These are phyloP conservation scores for Leptopterna dolabrata DNA, from an alignment of 2,888 invertebrate genomes.

Conservation along the genomic window DNA sequence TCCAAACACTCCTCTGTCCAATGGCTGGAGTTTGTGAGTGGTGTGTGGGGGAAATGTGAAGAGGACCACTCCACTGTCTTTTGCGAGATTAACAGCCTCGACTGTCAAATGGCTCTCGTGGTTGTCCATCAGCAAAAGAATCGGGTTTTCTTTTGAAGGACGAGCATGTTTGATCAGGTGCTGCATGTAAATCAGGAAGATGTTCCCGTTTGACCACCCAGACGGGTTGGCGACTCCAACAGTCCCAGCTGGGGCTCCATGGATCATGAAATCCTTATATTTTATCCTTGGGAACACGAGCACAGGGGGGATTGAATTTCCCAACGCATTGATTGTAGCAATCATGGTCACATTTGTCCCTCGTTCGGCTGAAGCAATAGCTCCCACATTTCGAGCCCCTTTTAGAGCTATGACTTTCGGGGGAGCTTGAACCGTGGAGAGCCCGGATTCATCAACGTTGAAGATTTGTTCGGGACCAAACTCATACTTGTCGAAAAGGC, in stretches of 20 bases:
- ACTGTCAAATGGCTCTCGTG: slow-evolving; percentile 10
- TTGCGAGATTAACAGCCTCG: neutral
- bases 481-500: neutral
- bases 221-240: slow-evolving; percentile 61
- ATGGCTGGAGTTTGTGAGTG: neutral
- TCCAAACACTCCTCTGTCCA: slow-evolving; percentile 12
- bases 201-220: slow-evolving; percentile 62
- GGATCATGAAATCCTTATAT: slow-evolving; percentile 63
- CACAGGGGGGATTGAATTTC: slow-evolving; percentile 62
- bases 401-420: neutral
- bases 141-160: too few species aligned
- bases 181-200: slow-evolving; percentile 56
- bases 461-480: neutral
- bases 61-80: slow-evolving; percentile 1
- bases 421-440: neutral
- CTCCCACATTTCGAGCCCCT: slow-evolving; percentile 8
- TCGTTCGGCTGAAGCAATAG: neutral
- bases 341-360: slow-evolving; percentile 9
- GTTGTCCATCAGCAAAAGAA: slow-evolving; percentile 29
- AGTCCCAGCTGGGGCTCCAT: slow-evolving; percentile 63
- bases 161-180: slow-evolving; percentile 41
- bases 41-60: too few species aligned
- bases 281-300: slow-evolving; percentile 63
- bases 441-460: neutral
- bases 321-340: slow-evolving; percentile 31